Evolutionary conservation across 2,113 vertebrate genomes (phyloP).

Genomic region (Connochaetes taurinus): DNA sequence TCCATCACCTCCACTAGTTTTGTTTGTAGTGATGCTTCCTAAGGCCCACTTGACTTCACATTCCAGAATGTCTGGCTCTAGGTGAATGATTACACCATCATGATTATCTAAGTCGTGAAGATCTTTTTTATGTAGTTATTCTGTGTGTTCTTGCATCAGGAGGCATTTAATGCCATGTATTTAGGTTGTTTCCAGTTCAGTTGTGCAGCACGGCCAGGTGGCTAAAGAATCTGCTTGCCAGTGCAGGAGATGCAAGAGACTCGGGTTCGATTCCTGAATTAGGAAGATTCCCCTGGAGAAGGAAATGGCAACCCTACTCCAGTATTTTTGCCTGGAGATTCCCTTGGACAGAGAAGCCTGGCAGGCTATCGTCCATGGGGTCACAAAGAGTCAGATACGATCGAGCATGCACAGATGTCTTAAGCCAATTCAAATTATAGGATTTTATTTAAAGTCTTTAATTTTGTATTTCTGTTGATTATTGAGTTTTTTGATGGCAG

Average conservation of each 20-base stretch:
- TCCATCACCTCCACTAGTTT: not conserved
- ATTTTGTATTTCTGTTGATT: not conserved
- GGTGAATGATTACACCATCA: not conserved
- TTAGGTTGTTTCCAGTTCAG: not conserved
- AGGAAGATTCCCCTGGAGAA: not conserved
- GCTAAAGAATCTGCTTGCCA: not conserved
- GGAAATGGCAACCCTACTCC: not conserved
- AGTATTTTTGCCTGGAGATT: not conserved
- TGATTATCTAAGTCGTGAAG: not conserved
- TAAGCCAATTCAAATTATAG: not conserved
- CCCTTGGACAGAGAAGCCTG: not conserved
- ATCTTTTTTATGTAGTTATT: not conserved
- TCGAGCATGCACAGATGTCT: not conserved
- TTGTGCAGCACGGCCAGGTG: not conserved
- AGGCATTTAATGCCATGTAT: not conserved
- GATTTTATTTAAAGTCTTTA: not conserved
- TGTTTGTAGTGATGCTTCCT: not conserved
- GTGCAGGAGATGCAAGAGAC: not conserved
- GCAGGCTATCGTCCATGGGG: not conserved
- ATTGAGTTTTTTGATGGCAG: conserved; percentile 3
- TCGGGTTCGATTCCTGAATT: not conserved
- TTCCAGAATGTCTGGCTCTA: not conserved
- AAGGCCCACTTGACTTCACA: not conserved
- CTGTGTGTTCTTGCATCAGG: not conserved
- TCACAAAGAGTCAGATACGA: not conserved